These are phyloP conservation scores for Uloborus plumipes DNA, from an alignment of 2,888 invertebrate species.

Conservation along the genomic window DNA sequence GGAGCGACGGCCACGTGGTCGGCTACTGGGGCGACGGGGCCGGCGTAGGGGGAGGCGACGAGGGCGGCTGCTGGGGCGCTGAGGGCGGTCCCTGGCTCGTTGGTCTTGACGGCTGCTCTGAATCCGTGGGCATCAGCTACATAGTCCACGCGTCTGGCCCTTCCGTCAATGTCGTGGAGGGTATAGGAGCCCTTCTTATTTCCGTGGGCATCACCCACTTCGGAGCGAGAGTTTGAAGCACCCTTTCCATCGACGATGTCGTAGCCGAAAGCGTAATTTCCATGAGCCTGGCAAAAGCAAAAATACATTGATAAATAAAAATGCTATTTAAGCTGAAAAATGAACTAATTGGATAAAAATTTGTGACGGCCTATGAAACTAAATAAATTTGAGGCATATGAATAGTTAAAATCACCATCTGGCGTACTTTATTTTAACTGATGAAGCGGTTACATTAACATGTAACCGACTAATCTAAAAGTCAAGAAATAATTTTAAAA, in stretches of 20 bases:
- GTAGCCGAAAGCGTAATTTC: slow-evolving; percentile 7
- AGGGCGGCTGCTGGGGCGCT: neutral
- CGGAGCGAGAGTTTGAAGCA: neutral
- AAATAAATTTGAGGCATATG: no score
- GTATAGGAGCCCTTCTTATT: slow-evolving; percentile 4
- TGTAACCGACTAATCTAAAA: no score
- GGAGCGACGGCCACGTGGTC: neutral
- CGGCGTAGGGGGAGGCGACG: neutral
- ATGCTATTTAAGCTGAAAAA: no score
- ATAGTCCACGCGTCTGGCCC: neutral
- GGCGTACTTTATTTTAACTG: no score
- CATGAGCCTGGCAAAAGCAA: neutral
- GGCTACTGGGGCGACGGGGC: neutral
- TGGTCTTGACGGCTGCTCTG: slow-evolving; percentile 7
- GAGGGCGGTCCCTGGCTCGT: slow-evolving; percentile 6
- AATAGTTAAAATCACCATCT: no score
- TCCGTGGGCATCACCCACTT: neutral
- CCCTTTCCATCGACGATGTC: slow-evolving; percentile 1
- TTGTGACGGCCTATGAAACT: no score
- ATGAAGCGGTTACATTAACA: no score
- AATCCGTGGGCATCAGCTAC: slow-evolving; percentile 1
- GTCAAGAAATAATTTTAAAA: no score
- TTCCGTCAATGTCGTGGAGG: neutral
- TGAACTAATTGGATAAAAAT: no score
- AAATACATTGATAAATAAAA: no score